Evolutionary conservation across 2,113 vertebrate species (phyloP).

Genomic region (Gymnorhina tibicen): DNA sequence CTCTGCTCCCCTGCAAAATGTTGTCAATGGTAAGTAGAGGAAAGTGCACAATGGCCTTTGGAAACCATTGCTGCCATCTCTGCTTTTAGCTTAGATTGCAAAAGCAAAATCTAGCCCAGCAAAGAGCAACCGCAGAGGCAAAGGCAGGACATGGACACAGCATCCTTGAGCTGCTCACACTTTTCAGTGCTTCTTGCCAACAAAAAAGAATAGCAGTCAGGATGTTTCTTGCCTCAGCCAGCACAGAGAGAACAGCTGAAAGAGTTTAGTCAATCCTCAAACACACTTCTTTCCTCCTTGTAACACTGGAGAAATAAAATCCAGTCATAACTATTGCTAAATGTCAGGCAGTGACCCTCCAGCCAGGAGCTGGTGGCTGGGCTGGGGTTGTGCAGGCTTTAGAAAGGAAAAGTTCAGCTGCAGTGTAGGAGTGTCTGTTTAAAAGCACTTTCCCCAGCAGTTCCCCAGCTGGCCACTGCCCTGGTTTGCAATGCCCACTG

Average conservation of each 20-base stretch:
- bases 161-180: not conserved
- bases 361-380: not conserved
- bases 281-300: not conserved
- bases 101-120: not conserved
- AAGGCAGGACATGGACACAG: not conserved
- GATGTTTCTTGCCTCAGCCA: not conserved
- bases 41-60: not conserved
- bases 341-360: not conserved
- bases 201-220: not conserved
- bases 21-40: not conserved
- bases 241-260: not conserved
- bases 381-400: not conserved
- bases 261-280: not conserved
- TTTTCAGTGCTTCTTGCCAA: not conserved
- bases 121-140: not conserved
- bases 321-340: not conserved
- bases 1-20: not conserved
- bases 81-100: slow-evolving; percentile 3
- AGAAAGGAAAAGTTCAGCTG: not conserved
- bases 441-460: not conserved
- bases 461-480: not conserved
- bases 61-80: not conserved
- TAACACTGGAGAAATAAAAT: not conserved
- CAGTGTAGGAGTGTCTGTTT: not conserved
- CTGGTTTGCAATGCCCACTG: not conserved